Base-by-base conservation (phyloP, 2,888 invertebrate genomes). In the Rhodophaea formosa region DNA sequence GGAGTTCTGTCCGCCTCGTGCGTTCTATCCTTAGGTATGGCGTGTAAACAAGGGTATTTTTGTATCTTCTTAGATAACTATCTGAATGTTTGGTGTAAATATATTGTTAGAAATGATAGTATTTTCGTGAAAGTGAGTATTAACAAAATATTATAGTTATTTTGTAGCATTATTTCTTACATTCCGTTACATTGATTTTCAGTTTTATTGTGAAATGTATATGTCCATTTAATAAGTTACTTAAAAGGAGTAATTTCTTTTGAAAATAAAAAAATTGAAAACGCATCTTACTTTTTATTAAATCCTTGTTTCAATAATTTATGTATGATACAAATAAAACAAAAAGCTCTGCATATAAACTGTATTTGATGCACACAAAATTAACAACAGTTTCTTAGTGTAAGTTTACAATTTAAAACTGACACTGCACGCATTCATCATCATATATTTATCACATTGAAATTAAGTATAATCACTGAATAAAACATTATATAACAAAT, bases 101-200 rank as follows among this genome's bases (percentile, higher is more conserved):
- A 83, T 82, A 80, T 79, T 73, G 72, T 71, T 71, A 71, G 63
- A 65, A 70, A 62, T 60, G 10, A 49, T 54, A 63, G 73, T 75
- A 72, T 74, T 76, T 68, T 77, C 71, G 74, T 73, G 74, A 69
- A 68, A 59, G 64, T 71, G 74, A 74, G 66, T 72, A 55, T 55
- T 72, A 66, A 62, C 67, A 45, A 55, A 23, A 55, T 72, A 70
- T 72, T 67, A 64, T 63, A 66, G 64, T 72, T 72, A 73, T 68
- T 71, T 70, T 71, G 65, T 81, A 83, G 77, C 78, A 78, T 79
- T 77, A 77, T 66, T 65, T 75, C 71, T 80, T 81, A 86, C 87
- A 87, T 87, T 87, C 87, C 87, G 76, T 77, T 70, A 62, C 70
- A 68, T 71, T 68, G 68, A 64, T 70, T 75, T 67, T 62, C 70